These are phyloP conservation scores for Megastigmus dorsalis DNA, from an alignment of 2,888 invertebrate species.

Conservation along the genomic window DNA sequence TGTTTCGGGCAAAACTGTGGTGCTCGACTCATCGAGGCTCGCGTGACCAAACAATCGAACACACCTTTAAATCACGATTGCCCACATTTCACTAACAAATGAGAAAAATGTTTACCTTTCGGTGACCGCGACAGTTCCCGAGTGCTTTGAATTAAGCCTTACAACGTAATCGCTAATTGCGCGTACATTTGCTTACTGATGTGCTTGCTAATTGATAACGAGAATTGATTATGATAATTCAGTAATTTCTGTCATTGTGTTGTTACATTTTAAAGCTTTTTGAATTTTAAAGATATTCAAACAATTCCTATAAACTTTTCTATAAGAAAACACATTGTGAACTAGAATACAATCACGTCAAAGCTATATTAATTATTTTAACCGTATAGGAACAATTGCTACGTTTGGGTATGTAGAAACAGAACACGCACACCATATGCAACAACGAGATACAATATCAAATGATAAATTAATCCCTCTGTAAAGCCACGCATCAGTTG, in stretches of 20 bases:
- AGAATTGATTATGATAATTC: no score
- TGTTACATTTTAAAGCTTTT: no score
- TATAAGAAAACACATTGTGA: no score
- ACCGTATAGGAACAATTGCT: neutral
- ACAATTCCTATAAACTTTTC: neutral
- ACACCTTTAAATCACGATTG: neutral
- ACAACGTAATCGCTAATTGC: no score
- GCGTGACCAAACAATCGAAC: slow-evolving; percentile 22
- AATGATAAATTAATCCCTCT: slow-evolving; percentile 18
- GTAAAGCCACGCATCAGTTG: neutral
- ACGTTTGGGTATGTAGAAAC: no score
- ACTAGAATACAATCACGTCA: no score
- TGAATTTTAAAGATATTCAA: neutral
- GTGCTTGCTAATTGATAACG: no score
- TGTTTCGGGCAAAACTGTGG: slow-evolving; percentile 9
- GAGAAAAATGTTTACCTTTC: slow-evolving; percentile 7
- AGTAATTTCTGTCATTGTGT: no score
- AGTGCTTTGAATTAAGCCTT: no score
- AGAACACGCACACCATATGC: neutral
- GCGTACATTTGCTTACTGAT: no score
- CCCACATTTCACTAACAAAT: slow-evolving; percentile 1
- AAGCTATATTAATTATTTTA: no score
- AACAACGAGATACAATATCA: neutral
- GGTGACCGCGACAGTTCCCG: no score
- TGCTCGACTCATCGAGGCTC: slow-evolving; percentile 9